Conservation (phyloP, 2,113 vertebrate genomes). For the Solea senegalensis region DNA sequence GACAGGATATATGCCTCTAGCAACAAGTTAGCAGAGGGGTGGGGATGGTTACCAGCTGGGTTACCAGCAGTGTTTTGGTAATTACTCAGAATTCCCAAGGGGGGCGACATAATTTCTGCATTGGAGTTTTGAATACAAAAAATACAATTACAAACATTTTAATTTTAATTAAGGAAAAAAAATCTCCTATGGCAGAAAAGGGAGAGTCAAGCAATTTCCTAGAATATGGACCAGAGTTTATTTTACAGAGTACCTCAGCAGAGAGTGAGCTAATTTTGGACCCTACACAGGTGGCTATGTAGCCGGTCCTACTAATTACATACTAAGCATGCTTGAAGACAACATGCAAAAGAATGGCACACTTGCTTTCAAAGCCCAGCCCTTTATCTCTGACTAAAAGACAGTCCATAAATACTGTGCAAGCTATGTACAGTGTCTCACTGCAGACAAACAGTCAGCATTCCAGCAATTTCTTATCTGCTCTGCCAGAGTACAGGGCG, state of each 20-base stretch:
- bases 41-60: no score
- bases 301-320: constrained; percentile 19
- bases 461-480: constrained; percentile 72
- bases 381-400: constrained; percentile 55
- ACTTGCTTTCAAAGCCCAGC: constrained; percentile 15
- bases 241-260: constrained; percentile 53
- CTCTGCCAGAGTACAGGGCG: constrained; percentile 49
- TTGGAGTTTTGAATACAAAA: no score
- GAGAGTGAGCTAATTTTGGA: constrained; percentile 58
- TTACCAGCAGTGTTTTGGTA: no score
- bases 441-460: constrained; percentile 65
- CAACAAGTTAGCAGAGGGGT: no score
- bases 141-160: no score
- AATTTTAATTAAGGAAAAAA: no score
- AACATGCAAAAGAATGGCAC: constrained; percentile 43
- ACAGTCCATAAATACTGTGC: constrained; percentile 60
- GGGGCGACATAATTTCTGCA: no score
- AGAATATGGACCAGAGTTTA: constrained; percentile 41
- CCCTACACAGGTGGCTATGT: constrained; percentile 30
- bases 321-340: constrained; percentile 16
- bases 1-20: no score
- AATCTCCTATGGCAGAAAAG: not conserved
- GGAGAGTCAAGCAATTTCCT: constrained; percentile 20
- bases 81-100: no score
- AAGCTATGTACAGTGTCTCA: constrained; percentile 52